Evolutionary conservation across 64 coral and sea anemone genomes (phyloP).

Genomic region (Actinia tenebrosa): DNA sequence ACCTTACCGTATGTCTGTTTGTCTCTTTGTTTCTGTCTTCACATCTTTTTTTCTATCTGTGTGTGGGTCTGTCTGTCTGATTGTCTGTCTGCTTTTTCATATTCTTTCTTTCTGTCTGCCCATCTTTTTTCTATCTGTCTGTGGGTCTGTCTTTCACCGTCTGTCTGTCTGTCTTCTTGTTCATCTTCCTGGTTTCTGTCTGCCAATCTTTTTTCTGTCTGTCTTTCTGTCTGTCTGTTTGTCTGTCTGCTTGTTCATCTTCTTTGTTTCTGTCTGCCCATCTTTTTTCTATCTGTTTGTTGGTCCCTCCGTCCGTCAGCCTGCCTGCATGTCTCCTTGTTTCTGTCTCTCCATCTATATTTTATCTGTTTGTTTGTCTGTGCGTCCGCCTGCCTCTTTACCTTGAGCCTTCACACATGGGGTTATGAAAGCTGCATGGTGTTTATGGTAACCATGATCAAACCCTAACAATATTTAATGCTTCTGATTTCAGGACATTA

Average conservation of each 20-base stretch:
- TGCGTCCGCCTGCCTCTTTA: too few species aligned
- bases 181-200: too few species aligned
- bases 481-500: conserved; percentile 60
- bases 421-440: neutral
- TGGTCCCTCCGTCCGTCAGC: neutral
- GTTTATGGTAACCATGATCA: neutral
- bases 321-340: neutral
- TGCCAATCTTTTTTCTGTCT: neutral
- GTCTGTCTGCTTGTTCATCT: too few species aligned
- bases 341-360: too few species aligned
- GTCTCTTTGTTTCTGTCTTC: neutral
- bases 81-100: neutral
- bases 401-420: too few species aligned
- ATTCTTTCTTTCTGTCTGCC: too few species aligned
- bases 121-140: too few species aligned
- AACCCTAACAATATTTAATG: neutral
- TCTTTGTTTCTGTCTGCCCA: too few species aligned
- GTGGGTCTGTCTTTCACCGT: neutral
- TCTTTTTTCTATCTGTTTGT: too few species aligned
- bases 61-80: neutral
- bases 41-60: neutral
- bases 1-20: neutral
- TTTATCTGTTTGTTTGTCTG: too few species aligned
- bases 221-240: neutral
- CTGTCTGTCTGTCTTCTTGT: neutral